Conservation (phyloP, 2,888 invertebrate species). For the Amphipoea oculea region DNA sequence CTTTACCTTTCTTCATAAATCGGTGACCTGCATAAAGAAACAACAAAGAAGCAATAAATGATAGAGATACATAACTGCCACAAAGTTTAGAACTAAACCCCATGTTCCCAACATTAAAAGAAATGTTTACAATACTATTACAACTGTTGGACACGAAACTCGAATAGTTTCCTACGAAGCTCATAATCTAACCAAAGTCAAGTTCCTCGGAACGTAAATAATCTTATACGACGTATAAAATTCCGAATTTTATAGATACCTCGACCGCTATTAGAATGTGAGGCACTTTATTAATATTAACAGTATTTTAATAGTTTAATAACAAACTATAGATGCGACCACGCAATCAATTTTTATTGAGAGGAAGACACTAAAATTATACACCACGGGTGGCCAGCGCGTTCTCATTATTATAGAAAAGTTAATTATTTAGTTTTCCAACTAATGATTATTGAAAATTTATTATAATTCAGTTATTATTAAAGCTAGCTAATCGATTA, state of each 20-base stretch:
- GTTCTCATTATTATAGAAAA: constrained; percentile 48
- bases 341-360: constrained; percentile 85
- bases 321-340: constrained; percentile 76
- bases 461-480: constrained; percentile 57
- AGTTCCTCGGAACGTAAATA: constrained; percentile 55
- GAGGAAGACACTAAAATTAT: constrained; percentile 75
- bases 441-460: constrained; percentile 60
- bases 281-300: constrained; percentile 80
- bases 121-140: constrained; percentile 61
- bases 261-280: constrained; percentile 69
- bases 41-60: constrained; percentile 44
- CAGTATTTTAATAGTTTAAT: constrained; percentile 81
- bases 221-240: constrained; percentile 66
- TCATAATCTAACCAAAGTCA: constrained; percentile 56
- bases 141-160: constrained; percentile 57
- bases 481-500: constrained; percentile 46
- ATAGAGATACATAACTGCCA: constrained; percentile 32
- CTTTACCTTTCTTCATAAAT: constrained; percentile 34
- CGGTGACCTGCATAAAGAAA: constrained; percentile 39
- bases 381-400: constrained; percentile 79
- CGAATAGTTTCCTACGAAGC: constrained; percentile 49
- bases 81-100: constrained; percentile 42
- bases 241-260: constrained; percentile 72
- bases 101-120: constrained; percentile 51
- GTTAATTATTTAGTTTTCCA: constrained; percentile 63